A percentile compares a stretch with the other conserved stretches of the same genome.
Conservation (phyloP, 2,113 vertebrate species). For the Ptilorrhoa leucosticta region DNA sequence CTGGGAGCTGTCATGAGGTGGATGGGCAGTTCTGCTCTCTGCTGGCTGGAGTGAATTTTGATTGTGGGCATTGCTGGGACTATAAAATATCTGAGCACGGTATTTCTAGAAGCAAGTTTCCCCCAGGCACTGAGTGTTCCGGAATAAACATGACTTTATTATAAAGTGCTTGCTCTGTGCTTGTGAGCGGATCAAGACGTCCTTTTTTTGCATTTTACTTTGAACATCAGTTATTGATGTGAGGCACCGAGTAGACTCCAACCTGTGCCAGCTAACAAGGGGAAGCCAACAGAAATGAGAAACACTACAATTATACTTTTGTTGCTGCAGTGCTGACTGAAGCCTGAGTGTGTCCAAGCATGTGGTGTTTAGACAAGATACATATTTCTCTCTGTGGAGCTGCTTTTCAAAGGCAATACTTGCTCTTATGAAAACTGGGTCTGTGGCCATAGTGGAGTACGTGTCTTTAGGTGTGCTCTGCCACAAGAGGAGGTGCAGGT, state of each 20-base stretch:
- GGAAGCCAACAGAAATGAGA: neutral
- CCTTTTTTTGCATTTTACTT: neutral
- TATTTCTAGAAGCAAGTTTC: neutral
- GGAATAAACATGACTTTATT: neutral
- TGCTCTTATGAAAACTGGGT: neutral
- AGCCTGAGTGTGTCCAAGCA: neutral
- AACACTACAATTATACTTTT: neutral
- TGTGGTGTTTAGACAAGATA: neutral
- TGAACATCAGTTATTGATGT: neutral
- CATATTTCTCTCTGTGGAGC: neutral
- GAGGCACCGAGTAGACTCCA: neutral
- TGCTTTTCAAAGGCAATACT: neutral
- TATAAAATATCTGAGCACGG: neutral
- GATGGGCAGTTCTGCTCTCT: neutral
- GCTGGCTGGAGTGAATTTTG: neutral
- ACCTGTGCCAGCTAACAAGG: neutral
- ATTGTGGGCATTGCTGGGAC: neutral
- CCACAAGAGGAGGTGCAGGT: neutral
- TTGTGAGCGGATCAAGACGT: neutral
- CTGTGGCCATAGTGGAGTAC: neutral
- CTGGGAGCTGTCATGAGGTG: neutral
- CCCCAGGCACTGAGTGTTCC: neutral
- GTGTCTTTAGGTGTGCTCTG: neutral
- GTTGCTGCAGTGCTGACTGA: neutral
- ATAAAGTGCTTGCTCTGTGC: neutral